These are phyloP conservation scores for Blastobasis adustella DNA, from an alignment of 2,888 invertebrate genomes.

Conservation along the genomic window DNA sequence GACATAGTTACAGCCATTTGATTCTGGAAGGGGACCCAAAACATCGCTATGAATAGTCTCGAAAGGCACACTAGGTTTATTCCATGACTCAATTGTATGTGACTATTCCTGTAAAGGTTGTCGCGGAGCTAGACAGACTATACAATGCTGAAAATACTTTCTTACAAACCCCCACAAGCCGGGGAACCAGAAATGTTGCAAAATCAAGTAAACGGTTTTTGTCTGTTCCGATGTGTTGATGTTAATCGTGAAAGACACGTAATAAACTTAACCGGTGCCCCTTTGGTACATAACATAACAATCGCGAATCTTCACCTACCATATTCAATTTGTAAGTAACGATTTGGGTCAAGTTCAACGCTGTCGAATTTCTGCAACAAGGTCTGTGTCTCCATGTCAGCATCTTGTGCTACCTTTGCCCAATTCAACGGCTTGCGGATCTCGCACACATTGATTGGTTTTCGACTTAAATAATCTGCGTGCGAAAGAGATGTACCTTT, in stretches of 20 bases:
- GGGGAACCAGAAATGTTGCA: slow-evolving; percentile 1
- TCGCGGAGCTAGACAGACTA: background rate
- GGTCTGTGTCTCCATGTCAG: slow-evolving; percentile 9
- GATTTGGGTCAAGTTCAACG: slow-evolving; percentile 9
- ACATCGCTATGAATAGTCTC: slow-evolving; percentile 6
- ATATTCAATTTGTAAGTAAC: background rate
- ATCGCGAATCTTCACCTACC: slow-evolving; percentile 2
- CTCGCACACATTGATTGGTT: slow-evolving; percentile 7
- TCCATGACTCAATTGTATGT: slow-evolving; percentile 6
- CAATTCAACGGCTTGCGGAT: slow-evolving; percentile 14
- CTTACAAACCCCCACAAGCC: slow-evolving; percentile 6
- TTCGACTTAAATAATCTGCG: slow-evolving; percentile 12
- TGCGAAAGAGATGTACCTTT: slow-evolving; percentile 9
- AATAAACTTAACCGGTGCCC: slow-evolving; percentile 2
- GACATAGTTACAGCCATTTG: slow-evolving; percentile 2
- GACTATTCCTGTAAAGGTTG: no score
- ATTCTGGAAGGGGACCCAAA: slow-evolving; percentile 5
- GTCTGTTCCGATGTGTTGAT: slow-evolving; percentile 3
- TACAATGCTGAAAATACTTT: background rate
- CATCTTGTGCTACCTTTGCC: slow-evolving; percentile 15
- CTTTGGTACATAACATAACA: slow-evolving; percentile 10
- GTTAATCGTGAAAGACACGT: slow-evolving; percentile 9
- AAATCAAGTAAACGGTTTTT: slow-evolving; percentile 6
- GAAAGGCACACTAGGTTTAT: slow-evolving; percentile 7
- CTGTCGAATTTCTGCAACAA: slow-evolving; percentile 7